Evolutionary conservation across 1,140 invertebrate species (phyloP).

Genomic region (Phenacoccus solenopsis): DNA sequence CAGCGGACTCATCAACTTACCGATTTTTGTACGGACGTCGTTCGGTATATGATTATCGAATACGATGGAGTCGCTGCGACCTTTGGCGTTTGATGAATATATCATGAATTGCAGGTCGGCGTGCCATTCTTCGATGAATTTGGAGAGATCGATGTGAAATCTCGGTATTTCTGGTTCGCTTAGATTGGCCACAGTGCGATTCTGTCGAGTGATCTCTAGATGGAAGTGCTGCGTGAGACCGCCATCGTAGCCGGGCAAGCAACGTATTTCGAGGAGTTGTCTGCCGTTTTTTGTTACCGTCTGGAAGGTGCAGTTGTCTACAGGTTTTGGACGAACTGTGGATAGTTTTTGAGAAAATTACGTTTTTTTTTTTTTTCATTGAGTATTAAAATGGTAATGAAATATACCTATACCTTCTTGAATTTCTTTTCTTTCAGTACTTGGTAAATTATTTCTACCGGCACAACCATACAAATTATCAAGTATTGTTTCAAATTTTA

Average conservation of each 20-base stretch:
- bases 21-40: background rate
- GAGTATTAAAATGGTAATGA: too few species aligned
- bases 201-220: conserved; percentile 61
- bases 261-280: conserved; percentile 58
- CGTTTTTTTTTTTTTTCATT: too few species aligned
- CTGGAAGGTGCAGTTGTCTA: conserved; percentile 69
- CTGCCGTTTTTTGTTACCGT: conserved; percentile 51
- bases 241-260: conserved; percentile 62
- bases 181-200: conserved; percentile 50
- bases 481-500: too few species aligned
- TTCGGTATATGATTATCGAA: conserved; percentile 46
- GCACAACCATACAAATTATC: too few species aligned
- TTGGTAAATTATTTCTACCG: too few species aligned
- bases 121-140: conserved; percentile 42
- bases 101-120: conserved; percentile 57
- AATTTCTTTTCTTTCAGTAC: too few species aligned
- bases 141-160: conserved; percentile 52
- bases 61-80: conserved; percentile 61
- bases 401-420: too few species aligned
- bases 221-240: conserved; percentile 69
- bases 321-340: conserved; percentile 59
- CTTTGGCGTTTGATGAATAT: conserved; percentile 77
- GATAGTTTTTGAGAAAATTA: too few species aligned
- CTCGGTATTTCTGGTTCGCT: conserved; percentile 44
- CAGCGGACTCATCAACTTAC: background rate